A percentile compares a stretch with the other conserved stretches of the same genome.
Evolutionary conservation across 2,888 invertebrate species (phyloP).

Genomic region (Pinctada fucata): DNA sequence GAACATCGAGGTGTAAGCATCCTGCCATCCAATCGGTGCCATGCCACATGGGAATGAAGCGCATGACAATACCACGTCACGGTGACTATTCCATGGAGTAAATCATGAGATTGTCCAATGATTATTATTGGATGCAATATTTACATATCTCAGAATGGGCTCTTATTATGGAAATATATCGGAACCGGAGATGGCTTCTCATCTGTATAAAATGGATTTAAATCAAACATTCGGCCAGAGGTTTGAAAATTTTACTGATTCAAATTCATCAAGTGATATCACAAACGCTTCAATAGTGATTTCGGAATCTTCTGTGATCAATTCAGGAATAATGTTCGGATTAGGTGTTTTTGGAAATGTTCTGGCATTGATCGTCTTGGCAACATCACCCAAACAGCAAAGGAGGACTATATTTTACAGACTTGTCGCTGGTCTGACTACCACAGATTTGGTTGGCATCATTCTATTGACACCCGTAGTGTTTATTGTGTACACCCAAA

Average conservation of each 20-base stretch:
- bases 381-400: constrained; percentile 64
- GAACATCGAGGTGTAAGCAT: too few relatives aligned
- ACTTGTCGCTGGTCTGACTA: constrained; percentile 73
- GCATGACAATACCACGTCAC: neutral
- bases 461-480: constrained; percentile 71
- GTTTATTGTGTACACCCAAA: constrained; percentile 67
- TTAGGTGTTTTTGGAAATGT: constrained; percentile 73
- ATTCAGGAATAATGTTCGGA: constrained; percentile 64
- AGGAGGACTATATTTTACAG: constrained; percentile 75
- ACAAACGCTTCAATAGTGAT: too few relatives aligned
- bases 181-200: too few relatives aligned
- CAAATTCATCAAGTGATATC: too few relatives aligned
- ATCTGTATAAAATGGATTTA: too few relatives aligned
- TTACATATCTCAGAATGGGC: too few relatives aligned
- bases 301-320: constrained; percentile 26
- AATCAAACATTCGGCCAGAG: too few relatives aligned
- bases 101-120: too few relatives aligned
- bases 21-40: neutral
- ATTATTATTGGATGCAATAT: too few relatives aligned
- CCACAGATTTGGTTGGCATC: constrained; percentile 76
- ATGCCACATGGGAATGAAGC: neutral
- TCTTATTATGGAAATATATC: too few relatives aligned
- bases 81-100: neutral
- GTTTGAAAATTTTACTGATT: too few relatives aligned
- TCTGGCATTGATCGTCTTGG: constrained; percentile 72